These are phyloP conservation scores for Epinotia ramella DNA, from an alignment of 2,888 invertebrate genomes.

Conservation along the genomic window DNA sequence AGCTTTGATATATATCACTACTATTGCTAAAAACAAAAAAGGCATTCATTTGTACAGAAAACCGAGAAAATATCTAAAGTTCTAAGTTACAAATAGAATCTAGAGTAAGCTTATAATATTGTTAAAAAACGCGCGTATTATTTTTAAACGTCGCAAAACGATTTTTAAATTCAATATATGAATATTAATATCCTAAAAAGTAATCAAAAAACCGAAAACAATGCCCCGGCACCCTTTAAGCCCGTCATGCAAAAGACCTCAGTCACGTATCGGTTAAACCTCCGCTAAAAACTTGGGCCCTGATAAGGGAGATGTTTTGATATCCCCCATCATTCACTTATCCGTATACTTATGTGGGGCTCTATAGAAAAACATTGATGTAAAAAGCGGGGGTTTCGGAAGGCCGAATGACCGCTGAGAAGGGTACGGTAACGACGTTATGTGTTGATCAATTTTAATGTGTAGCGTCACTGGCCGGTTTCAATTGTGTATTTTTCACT, in stretches of 20 bases:
- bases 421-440: constrained; percentile 84
- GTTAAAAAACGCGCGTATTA: neutral
- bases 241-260: constrained; percentile 42
- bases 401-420: constrained; percentile 83
- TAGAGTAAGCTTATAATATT: neutral
- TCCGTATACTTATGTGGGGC: constrained; percentile 66
- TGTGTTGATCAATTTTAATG: constrained; percentile 85
- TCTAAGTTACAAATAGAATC: too few species aligned
- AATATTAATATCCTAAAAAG: constrained; percentile 23
- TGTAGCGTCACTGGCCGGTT: constrained; percentile 42
- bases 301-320: constrained; percentile 83
- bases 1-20: too few species aligned
- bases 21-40: too few species aligned
- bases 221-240: constrained; percentile 34
- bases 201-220: constrained; percentile 38
- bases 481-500: constrained; percentile 21
- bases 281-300: constrained; percentile 78
- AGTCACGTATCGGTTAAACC: constrained; percentile 67
- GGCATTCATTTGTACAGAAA: too few species aligned
- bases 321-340: constrained; percentile 81
- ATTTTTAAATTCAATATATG: neutral
- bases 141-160: neutral
- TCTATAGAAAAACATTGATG: constrained; percentile 85
- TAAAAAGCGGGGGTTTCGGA: constrained; percentile 82
- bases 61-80: too few species aligned